These are phyloP conservation scores for human DNA, from an alignment of 2,113 vertebrate genomes.

Conservation along the genomic window DNA sequence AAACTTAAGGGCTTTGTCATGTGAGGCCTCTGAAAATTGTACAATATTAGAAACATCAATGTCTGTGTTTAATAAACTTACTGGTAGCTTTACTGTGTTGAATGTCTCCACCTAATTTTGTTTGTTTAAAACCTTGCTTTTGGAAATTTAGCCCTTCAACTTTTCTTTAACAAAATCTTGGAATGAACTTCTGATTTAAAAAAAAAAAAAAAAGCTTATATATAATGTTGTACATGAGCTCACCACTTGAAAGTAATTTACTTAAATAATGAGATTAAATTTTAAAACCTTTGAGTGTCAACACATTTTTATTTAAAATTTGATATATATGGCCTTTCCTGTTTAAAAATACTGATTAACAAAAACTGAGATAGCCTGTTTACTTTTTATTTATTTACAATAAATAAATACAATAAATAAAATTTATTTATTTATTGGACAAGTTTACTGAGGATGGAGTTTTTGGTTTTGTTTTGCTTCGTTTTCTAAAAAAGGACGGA, in stretches of 20 bases:
- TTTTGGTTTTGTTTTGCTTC: constrained; percentile 28
- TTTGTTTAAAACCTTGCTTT: constrained; percentile 38
- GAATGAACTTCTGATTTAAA: not conserved
- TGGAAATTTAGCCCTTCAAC: not conserved
- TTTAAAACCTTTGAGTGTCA: constrained; percentile 19
- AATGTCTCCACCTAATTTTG: constrained; percentile 30
- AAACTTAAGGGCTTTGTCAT: not conserved
- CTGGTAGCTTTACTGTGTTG: not conserved
- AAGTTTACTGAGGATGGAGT: not conserved
- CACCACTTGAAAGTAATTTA: not conserved
- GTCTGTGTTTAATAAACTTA: not conserved
- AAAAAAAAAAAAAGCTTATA: not conserved
- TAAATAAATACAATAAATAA: not conserved
- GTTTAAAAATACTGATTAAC: not conserved
- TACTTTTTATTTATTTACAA: not conserved
- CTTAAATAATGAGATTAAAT: not conserved
- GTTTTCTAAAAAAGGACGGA: not conserved
- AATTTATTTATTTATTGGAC: not conserved
- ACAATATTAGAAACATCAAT: not conserved
- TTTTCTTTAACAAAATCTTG: constrained; percentile 7
- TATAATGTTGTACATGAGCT: constrained; percentile 8
- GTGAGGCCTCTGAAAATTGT: not conserved
- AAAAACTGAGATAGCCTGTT: not conserved
- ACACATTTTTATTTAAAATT: not conserved
- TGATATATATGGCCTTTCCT: not conserved